Base-by-base conservation (phyloP, 2,113 vertebrate species). In the Chiloscyllium plagiosum region DNA sequence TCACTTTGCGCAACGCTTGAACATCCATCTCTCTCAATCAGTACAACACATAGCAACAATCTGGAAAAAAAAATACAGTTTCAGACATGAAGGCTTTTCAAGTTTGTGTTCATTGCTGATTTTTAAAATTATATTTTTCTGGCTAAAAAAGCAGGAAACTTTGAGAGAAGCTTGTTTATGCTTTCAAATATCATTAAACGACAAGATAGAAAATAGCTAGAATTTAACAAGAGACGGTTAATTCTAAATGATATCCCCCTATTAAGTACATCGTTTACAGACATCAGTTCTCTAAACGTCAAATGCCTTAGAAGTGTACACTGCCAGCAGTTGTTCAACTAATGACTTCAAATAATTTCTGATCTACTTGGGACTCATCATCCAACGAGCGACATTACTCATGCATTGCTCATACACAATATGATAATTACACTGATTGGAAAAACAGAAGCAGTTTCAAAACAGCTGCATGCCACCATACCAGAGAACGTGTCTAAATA, bases 1-100 rank as follows among this genome's bases (percentile, higher is more conserved):
- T 97, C 96, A 97, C 97, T 97, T 99, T 99, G 96, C 97, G 97
- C 96, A 98, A 97, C 96, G 98, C 97, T 97, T 96, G 97, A 97
- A 98, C 98, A 96, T 99, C 99, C 99, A 99, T 99, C 19, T 37
- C 19, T 37, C 61, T 22, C n/a, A 66, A 83, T 42, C 19, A 42
- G 19, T 42, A 93, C n/a, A 37, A 66, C 2, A 13, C 61, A 66
- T 61, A 66, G n/a, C 61, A 93, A 37, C 89, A 93, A 65, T n/a
- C 89, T 93, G 61, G 20, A 66, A 90, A 17, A 90, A 4, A 47
- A 37, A 42, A 13, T 47, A 47, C 42, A 52, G n/a, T 61, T 90
- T 56, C n/a, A 0, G 61, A 33, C 66, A n/a, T 66, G 61, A 66
- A 19, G 33, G 17, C 6, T n/a, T 93, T 65, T 37, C 3, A 22